Conservation (phyloP, 2,797 vertebrate species). For the Pantherophis alleghaniensis region DNA sequence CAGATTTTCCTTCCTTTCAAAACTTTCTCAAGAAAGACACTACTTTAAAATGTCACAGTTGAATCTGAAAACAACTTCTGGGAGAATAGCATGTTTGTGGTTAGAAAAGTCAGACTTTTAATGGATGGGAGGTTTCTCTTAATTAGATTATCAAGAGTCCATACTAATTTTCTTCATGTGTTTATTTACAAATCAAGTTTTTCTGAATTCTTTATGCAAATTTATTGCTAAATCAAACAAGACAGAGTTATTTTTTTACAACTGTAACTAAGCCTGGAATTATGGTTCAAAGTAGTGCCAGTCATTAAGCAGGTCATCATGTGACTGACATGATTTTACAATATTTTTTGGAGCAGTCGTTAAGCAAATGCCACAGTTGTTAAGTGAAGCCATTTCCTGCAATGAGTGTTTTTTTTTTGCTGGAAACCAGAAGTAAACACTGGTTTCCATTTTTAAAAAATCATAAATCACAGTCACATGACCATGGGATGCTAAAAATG, state of each 20-base stretch:
- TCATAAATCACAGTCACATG: not conserved
- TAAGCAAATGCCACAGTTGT: not conserved
- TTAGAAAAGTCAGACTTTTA: constrained; percentile 4
- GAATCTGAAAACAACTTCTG: not conserved
- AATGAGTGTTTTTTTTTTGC: not conserved
- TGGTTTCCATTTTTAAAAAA: not conserved
- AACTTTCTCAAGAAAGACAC: not conserved
- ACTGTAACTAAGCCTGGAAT: not conserved
- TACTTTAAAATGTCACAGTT: not conserved
- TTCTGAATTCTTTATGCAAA: constrained; percentile 22
- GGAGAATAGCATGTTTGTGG: constrained; percentile 2
- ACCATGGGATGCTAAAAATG: not conserved
- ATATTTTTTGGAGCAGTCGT: not conserved
- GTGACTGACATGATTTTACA: not conserved
- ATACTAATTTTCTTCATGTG: not conserved
- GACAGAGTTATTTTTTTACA: not conserved
- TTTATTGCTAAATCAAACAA: constrained; percentile 28
- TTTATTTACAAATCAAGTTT: constrained; percentile 18
- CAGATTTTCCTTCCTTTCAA: not conserved
- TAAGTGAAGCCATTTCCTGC: not conserved
- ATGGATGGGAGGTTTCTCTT: constrained; percentile 6
- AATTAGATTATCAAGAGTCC: not conserved
- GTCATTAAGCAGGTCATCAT: not conserved
- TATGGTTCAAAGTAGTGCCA: not conserved
- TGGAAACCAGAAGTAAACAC: not conserved